Base-by-base conservation (phyloP, 1,140 invertebrate genomes). In the Lysiphlebus fabarum region DNA sequence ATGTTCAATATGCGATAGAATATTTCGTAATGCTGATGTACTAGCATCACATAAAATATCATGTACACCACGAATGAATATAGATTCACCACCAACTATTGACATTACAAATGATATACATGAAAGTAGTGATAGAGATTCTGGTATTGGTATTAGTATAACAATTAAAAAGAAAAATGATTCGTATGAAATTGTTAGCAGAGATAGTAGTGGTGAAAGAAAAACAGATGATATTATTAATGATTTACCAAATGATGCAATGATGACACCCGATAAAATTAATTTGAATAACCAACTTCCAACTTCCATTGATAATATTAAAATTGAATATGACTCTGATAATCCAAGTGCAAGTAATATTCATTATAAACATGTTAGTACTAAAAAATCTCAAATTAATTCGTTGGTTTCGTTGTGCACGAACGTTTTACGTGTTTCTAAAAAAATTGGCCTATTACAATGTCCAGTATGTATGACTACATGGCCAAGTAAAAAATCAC, bases 121-220 rank as follows among this genome's bases (percentile, higher is more conserved):
- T 6, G 66, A 59, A 42, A 69, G 61, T 49, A 74, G 63, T 61
- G 75, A 78, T 45, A 54, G 64, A 7, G 72, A 77, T 56, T 74
- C 73, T 42, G 69, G 71, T 26, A 72, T 69, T 63, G 75, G 72
- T 10, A 75, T 80, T 36, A 78, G 65, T 36, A 77, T 78, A 51
- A 78, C 72, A n/a, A 79, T 79, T 12, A 80, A 79, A 53, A 79
- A 78, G 54, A 75, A 71, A 38, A 75, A 80, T 56, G 64, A 79
- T 65, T 76, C 75, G 0, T 80, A 78, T 57, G 72, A 78, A 54
- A 73, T 80, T 56, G 75, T 80, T 7, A 69, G 65, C 12, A 73
- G 66, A 45, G 69, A 77, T 41, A 57, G 40, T 43, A 49, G 43
- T 10, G 63, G 63, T 49, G 58, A 66, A 53, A 58, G 58, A 10